Conservation (phyloP, 2,797 vertebrate species). For the Enteromius unitaeniatus region DNA sequence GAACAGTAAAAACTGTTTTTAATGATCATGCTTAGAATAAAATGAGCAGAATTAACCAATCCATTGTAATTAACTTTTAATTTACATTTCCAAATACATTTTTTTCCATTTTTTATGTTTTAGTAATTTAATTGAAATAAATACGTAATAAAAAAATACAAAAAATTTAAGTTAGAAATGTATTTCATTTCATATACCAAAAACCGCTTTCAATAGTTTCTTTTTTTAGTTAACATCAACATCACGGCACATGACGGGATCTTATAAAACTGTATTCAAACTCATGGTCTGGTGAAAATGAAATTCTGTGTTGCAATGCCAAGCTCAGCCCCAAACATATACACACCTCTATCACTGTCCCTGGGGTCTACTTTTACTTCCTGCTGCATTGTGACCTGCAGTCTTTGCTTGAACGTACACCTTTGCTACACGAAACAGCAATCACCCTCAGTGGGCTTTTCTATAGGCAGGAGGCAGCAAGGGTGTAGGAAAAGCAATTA, state of each 20-base stretch:
- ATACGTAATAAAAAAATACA: too few species aligned
- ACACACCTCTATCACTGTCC: background rate
- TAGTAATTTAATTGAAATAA: too few species aligned
- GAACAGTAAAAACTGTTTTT: background rate
- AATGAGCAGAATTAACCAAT: background rate
- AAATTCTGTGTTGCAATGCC: background rate
- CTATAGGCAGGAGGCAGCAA: constrained; percentile 3
- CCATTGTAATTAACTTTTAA: too few species aligned
- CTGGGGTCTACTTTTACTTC: background rate
- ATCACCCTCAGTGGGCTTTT: constrained; percentile 22
- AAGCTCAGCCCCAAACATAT: background rate
- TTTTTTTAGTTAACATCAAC: background rate
- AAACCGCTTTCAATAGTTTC: background rate
- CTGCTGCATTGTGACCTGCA: background rate
- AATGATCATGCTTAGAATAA: background rate
- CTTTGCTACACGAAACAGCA: background rate
- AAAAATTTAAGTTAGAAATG: too few species aligned
- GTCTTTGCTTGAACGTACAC: background rate
- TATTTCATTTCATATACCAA: background rate
- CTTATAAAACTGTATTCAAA: background rate
- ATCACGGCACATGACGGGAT: background rate
- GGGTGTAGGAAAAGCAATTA: constrained; percentile 18
- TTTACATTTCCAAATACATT: too few species aligned
- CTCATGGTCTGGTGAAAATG: background rate
- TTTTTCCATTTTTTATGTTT: too few species aligned